Percentiles rank a stretch among this genome's conserved stretches.
These are phyloP conservation scores for Drosophila longiperda DNA, from an alignment of 2,888 invertebrate genomes.

Conservation along the genomic window DNA sequence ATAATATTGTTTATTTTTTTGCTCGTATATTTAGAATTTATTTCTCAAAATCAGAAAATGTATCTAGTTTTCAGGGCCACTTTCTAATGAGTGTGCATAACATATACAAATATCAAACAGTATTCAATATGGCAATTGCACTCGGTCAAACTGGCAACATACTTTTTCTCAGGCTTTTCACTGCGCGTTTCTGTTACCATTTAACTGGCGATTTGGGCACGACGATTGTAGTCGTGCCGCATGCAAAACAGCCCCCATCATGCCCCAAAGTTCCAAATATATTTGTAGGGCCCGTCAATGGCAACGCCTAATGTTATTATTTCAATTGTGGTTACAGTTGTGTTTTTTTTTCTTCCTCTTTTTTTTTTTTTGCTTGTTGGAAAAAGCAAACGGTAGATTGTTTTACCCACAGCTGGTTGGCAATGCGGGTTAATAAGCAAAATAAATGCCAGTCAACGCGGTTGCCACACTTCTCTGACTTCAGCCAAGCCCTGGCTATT, in stretches of 20 bases:
- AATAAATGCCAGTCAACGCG: conserved; percentile 21
- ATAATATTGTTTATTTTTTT: background rate
- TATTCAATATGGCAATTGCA: conserved; percentile 32
- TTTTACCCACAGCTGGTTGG: conserved; percentile 47
- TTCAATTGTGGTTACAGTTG: conserved; percentile 37
- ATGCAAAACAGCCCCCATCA: conserved; percentile 42
- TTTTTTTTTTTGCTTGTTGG: conserved; percentile 6
- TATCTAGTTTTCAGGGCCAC: background rate
- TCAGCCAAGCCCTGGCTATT: conserved; percentile 22
- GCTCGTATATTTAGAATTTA: background rate
- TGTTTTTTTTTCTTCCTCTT: background rate
- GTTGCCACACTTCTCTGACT: background rate
- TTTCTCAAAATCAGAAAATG: background rate
- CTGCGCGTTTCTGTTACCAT: conserved; percentile 9
- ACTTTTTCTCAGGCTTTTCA: conserved; percentile 49
- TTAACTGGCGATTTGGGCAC: conserved; percentile 27
- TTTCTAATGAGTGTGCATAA: background rate
- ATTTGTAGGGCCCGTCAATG: conserved; percentile 58
- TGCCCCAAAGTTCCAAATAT: conserved; percentile 17
- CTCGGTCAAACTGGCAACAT: conserved; percentile 16
- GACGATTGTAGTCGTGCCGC: conserved; percentile 22
- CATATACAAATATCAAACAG: background rate
- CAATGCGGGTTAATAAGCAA: conserved; percentile 74
- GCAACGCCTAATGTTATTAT: conserved; percentile 69
- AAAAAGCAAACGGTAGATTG: conserved; percentile 29